phyloP scores from a whole-genome alignment of 2,888 invertebrate genomes.

The Scaeva pyrastri region DNA sequence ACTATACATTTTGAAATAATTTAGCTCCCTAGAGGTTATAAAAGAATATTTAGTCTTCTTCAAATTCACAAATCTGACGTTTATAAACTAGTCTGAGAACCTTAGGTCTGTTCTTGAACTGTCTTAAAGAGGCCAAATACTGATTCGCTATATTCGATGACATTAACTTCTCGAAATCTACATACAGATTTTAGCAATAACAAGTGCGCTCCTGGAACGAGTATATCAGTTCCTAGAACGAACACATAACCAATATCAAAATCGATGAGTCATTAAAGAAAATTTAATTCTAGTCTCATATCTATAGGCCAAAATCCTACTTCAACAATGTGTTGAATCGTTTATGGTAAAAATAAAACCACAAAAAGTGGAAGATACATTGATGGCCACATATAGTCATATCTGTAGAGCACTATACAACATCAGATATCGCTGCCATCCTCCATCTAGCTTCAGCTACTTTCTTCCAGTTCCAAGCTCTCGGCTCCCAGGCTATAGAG shows the following conservation, averaged over 20 bases:
- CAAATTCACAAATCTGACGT: no score
- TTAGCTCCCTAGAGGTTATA: no score
- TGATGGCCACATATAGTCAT: neutral
- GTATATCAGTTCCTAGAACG: constrained; percentile 28
- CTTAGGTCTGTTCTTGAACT: no score
- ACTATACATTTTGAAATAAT: no score
- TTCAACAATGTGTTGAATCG: constrained; percentile 67
- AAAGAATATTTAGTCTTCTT: no score
- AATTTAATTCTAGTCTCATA: constrained; percentile 75
- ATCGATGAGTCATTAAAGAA: constrained; percentile 74
- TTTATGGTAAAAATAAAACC: constrained; percentile 49
- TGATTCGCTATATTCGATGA: no score
- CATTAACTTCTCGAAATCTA: no score
- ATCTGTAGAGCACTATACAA: constrained; percentile 5
- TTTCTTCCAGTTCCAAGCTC: no score
- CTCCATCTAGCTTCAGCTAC: no score
- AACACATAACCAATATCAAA: constrained; percentile 47
- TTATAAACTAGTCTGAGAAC: no score
- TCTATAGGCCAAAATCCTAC: constrained; percentile 58
- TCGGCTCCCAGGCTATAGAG: constrained; percentile 3
- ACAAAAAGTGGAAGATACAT: constrained; percentile 15
- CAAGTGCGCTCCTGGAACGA: constrained; percentile 3
- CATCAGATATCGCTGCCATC: constrained; percentile 19
- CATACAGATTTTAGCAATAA: no score
- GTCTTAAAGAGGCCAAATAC: no score